These are phyloP conservation scores for Dromaius novaehollandiae DNA, from an alignment of 2,113 vertebrate species.

Conservation along the genomic window DNA sequence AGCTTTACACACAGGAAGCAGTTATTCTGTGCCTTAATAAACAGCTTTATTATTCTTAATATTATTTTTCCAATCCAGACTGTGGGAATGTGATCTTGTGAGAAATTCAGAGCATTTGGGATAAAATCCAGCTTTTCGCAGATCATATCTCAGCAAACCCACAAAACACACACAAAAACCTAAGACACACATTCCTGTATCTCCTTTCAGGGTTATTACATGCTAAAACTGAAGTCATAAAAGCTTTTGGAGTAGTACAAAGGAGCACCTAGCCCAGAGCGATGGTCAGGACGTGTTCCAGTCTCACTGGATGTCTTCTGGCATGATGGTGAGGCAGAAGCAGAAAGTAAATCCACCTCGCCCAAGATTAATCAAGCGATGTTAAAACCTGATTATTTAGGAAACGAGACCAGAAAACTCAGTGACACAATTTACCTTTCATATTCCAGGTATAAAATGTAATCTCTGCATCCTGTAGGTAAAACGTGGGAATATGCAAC, in stretches of 20 bases:
- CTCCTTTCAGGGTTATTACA: neutral
- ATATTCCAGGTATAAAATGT: rapidly evolving
- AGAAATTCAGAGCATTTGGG: neutral
- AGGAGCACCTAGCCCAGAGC: neutral
- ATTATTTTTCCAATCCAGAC: neutral
- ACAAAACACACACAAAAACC: neutral
- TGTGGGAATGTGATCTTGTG: neutral
- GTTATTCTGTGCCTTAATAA: neutral
- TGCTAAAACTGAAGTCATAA: neutral
- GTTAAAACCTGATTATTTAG: neutral
- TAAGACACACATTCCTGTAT: neutral
- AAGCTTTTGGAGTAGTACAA: neutral
- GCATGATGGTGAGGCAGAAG: rapidly evolving
- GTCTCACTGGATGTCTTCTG: neutral
- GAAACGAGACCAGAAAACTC: neutral
- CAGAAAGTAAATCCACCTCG: neutral
- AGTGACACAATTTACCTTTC: neutral
- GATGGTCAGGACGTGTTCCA: rapidly evolving
- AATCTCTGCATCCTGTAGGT: neutral
- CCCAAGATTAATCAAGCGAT: neutral
- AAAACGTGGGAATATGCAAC: neutral
- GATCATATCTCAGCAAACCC: neutral
- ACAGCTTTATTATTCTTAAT: too few relatives aligned
- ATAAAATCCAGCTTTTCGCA: neutral
- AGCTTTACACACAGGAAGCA: neutral